Evolutionary conservation across 2,797 vertebrate genomes (phyloP), one percentile per base, ranked within the genome.

Genomic region (Notolepis coatsorum): DNA sequence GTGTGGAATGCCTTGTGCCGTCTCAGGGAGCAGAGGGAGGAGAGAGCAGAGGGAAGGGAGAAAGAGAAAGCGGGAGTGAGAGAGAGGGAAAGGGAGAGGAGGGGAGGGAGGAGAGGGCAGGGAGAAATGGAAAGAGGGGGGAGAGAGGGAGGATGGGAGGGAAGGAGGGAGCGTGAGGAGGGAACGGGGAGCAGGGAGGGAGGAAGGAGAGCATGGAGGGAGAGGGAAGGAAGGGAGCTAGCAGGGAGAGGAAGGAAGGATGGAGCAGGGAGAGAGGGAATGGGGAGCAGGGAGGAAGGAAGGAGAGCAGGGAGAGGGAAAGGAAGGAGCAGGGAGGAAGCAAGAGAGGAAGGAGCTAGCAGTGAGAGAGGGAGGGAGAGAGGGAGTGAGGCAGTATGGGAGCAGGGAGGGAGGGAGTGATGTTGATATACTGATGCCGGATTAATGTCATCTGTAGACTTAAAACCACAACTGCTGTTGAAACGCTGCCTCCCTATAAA

Each of bases 1-100:
- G 13, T 62, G 68, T 56, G 73, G 51, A 73, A 77, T 73, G 74
- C 71, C 72, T 63, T 71, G 70, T 70, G 58, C 50, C 20, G 52
- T 61, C 35, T 48, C 49, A 24, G 55, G 50, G 31, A 12, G 13
- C 31, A 35, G 31, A n/a, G n/a, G n/a, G n/a, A n/a, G n/a, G n/a
- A n/a, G n/a, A n/a, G n/a, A n/a, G n/a, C n/a, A 12, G 13, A 35
- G 30, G 8, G 31, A 35, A 7, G 13, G 38, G 2, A 6, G 38
- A n/a, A 15, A 41, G 39, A 42, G 5, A n/a, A n/a, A n/a, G n/a
- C n/a, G n/a, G n/a, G n/a, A n/a, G n/a, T n/a, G n/a, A n/a, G n/a
- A n/a, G n/a, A 42, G 17, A 15, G 39, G 20, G 17, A 42, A 8
- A 42, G 39, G 20, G 17, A 39, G 13, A 42, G 17, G 20, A 18